Base-by-base conservation (phyloP, 2,888 invertebrate genomes). In the Mythimna loreyi region DNA sequence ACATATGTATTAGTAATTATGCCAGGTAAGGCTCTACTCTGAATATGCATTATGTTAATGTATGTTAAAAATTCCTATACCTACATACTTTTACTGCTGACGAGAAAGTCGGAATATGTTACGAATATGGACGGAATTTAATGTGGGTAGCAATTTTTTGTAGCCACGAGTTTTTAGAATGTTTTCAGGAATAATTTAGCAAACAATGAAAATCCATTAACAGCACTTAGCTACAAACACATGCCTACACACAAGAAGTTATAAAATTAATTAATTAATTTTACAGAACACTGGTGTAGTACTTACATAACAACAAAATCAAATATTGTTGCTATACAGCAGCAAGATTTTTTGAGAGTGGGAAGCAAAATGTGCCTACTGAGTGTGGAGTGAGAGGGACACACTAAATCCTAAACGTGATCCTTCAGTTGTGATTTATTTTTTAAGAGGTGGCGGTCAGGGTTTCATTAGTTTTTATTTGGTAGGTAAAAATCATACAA, bases 1-100 rank as follows among this genome's bases (percentile, higher is more conserved):
- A 80, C 68, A 68, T 80, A 79, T 81, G 69, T 70, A 67, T 78
- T 50, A 71, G 82, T 78, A 75, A 75, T 71, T 67, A 75, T 60
- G 75, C 75, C 66, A 71, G 69, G 82, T 67, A 69, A 69, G 71
- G 75, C 59, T 79, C 58, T 50, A 61, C 61, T 62, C 59, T 80
- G 80, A 82, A 80, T 82, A 80, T 78, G 64, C 68, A 77, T 80
- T 82, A 81, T 81, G 83, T 67, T 72, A 80, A 82, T 82, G 56
- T 57, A 70, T 52, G 64, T 72, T 75, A 72, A 78, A 78, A 80
- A 78, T 71, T 57, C 53, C 58, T 80, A 64, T 45, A 78, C 25
- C 47, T 62, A 78, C 77, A 74, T 58, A 63, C 60, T 67, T 61
- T 56, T 40, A 62, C 64, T 59, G 58, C 55, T 65, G 56, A 67